phyloP scores from a whole-genome alignment of 2,888 invertebrate genomes.

The Drosophila maculinotata region DNA sequence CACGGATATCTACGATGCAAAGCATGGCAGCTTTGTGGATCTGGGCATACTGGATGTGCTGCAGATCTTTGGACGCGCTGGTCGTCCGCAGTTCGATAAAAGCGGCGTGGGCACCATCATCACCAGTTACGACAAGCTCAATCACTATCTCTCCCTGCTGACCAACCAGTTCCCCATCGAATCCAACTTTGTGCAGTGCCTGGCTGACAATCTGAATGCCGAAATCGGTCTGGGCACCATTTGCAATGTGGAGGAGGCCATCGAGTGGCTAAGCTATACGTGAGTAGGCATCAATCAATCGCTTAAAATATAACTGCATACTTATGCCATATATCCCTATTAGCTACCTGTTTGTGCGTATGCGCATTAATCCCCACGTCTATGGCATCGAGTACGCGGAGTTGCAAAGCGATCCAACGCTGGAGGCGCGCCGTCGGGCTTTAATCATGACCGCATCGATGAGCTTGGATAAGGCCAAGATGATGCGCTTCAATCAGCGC shows the following conservation, averaged over 20 bases:
- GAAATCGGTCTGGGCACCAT: constrained; percentile 99
- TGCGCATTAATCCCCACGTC: constrained; percentile 95
- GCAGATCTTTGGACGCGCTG: constrained; percentile 99
- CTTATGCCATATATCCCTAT: too few relatives aligned
- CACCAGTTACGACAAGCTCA: constrained; percentile 95
- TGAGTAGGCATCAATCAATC: constrained; percentile 13
- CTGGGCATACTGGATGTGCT: constrained; percentile 98
- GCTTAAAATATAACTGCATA: too few relatives aligned
- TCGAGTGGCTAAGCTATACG: constrained; percentile 99
- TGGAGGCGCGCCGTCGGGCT: constrained; percentile 91
- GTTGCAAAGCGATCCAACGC: constrained; percentile 90
- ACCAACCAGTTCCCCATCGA: constrained; percentile 99
- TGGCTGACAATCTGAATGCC: constrained; percentile 99
- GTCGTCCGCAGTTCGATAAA: constrained; percentile 98
- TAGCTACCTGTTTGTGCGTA: constrained; percentile 93
- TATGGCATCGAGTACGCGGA: constrained; percentile 88
- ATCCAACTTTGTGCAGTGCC: constrained; percentile 95
- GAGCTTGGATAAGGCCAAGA: constrained; percentile 94
- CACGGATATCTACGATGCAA: constrained; percentile 98
- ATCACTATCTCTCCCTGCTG: constrained; percentile 96
- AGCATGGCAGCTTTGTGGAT: constrained; percentile 96
- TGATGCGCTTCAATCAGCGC: constrained; percentile 95
- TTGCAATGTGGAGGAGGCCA: constrained; percentile 96
- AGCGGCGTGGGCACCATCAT: constrained; percentile 98
- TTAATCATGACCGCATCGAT: constrained; percentile 93